Conservation (phyloP, 92 coral and sea anemone genomes). For the Zoanthus solanderi region DNA sequence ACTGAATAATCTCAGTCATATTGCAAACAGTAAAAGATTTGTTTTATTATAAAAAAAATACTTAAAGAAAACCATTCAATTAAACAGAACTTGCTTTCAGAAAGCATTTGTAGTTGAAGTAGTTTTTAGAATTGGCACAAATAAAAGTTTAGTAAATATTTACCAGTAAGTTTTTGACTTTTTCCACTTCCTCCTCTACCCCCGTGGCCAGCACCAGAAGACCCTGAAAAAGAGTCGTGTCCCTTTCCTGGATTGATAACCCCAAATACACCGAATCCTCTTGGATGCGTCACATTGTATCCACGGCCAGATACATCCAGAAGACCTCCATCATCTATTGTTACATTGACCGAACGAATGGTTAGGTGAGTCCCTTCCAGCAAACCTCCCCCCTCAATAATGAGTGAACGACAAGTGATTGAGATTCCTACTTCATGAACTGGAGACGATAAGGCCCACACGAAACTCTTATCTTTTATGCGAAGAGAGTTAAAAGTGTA, state of each 20-base stretch:
- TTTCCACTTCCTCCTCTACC: constrained; percentile 79
- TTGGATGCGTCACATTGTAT: constrained; percentile 65
- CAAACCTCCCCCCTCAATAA: constrained; percentile 76
- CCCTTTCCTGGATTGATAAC: constrained; percentile 71
- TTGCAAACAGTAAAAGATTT: no score
- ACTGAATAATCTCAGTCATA: no score
- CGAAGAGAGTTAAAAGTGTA: constrained; percentile 68
- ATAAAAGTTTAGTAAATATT: not conserved
- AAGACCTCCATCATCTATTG: constrained; percentile 77
- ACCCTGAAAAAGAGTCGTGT: constrained; percentile 44
- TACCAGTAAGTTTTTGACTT: constrained; percentile 9
- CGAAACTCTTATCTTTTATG: constrained; percentile 64
- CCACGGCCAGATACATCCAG: constrained; percentile 66
- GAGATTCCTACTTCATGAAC: constrained; percentile 58
- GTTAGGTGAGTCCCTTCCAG: constrained; percentile 64
- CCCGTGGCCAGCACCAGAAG: constrained; percentile 84
- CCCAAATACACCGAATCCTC: constrained; percentile 57
- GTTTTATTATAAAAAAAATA: no score
- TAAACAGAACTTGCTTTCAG: no score
- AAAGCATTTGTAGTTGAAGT: no score
- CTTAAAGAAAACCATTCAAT: no score
- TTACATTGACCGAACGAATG: constrained; percentile 67
- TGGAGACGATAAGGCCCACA: constrained; percentile 69
- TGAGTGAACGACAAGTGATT: constrained; percentile 52
- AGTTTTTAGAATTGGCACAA: no score